phyloP scores from a whole-genome alignment of 2,797 vertebrate species.

The Anabacerthia variegaticeps region DNA sequence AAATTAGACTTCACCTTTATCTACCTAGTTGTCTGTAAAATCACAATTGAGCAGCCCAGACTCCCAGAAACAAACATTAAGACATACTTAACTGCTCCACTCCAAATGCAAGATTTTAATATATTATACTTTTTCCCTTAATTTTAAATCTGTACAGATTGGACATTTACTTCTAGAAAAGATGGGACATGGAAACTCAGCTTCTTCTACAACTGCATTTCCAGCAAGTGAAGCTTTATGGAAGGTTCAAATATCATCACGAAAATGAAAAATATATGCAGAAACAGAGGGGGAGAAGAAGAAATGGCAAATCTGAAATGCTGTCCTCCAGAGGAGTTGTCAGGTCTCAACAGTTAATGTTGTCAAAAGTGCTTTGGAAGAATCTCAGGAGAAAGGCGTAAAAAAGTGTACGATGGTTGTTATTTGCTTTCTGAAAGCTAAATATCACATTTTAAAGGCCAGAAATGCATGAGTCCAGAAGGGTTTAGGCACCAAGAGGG shows the following conservation, averaged over 20 bases:
- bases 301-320: background rate
- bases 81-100: background rate
- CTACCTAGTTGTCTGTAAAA: background rate
- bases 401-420: background rate
- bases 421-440: conserved; percentile 63
- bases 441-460: conserved; percentile 58
- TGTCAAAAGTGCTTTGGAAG: conserved; percentile 34
- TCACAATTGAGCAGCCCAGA: background rate
- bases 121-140: background rate
- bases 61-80: background rate
- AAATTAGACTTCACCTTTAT: conserved; percentile 11
- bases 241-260: background rate
- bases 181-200: background rate
- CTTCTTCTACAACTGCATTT: background rate
- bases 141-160: background rate
- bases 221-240: background rate
- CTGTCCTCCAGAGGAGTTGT: background rate
- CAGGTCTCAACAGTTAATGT: conserved; percentile 29
- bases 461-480: background rate
- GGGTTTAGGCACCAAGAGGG: background rate
- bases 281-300: background rate
- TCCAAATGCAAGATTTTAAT: background rate
- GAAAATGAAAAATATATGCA: background rate
- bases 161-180: background rate
- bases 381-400: conserved; percentile 12